These are phyloP conservation scores for Rhinoderma darwinii DNA, from an alignment of 2,113 vertebrate species.

Conservation along the genomic window DNA sequence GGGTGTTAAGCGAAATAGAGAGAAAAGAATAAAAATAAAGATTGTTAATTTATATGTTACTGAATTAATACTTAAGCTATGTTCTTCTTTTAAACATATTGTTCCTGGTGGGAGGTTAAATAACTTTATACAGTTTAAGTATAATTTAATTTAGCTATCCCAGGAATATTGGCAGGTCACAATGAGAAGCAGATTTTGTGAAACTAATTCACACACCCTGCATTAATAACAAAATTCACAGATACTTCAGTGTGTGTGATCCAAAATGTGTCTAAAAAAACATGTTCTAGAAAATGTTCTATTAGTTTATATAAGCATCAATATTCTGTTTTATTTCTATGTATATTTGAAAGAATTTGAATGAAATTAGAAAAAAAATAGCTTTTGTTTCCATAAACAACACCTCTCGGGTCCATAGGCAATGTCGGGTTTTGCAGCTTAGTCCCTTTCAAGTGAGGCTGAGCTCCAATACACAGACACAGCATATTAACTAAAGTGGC, in stretches of 20 bases:
- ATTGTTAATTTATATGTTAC: constrained; percentile 15
- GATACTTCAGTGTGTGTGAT: background rate
- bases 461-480: too few relatives aligned
- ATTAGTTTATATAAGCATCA: background rate
- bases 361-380: too few relatives aligned
- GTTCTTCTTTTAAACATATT: background rate
- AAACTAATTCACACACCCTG: background rate
- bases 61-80: constrained; percentile 25
- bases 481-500: too few relatives aligned
- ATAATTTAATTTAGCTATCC: constrained; percentile 9
- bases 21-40: background rate
- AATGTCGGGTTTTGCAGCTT: too few relatives aligned
- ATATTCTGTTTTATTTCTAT: background rate
- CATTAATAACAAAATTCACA: background rate
- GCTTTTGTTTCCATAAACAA: too few relatives aligned
- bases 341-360: too few relatives aligned
- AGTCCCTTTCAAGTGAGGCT: too few relatives aligned
- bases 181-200: background rate
- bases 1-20: background rate
- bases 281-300: background rate
- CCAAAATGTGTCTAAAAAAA: background rate
- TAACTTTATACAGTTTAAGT: background rate
- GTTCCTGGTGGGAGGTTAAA: constrained; percentile 21
- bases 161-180: background rate
- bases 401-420: too few relatives aligned